Evolutionary conservation across 2,797 vertebrate genomes (phyloP).

Genomic region (Uromys caudimaculatus): DNA sequence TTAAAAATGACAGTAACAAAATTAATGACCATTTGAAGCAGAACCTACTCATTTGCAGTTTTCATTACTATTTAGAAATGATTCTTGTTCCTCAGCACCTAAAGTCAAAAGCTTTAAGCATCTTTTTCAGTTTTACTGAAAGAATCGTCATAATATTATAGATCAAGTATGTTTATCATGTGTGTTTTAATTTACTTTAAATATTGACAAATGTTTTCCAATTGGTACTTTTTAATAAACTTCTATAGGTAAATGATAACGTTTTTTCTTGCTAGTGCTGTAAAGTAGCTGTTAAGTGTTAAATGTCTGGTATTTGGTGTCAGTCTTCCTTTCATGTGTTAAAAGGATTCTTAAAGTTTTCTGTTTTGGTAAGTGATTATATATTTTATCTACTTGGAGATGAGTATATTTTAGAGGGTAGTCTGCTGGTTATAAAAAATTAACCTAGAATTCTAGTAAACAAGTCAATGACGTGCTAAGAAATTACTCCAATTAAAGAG

Average conservation of each 20-base stretch:
- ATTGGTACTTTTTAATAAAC: not conserved
- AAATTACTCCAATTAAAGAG: conserved; percentile 52
- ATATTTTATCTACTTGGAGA: not conserved
- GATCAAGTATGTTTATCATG: not conserved
- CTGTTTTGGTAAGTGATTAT: conserved; percentile 30
- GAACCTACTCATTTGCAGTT: not conserved
- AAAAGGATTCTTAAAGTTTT: conserved; percentile 9
- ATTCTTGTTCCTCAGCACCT: not conserved
- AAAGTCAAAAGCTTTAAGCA: conserved; percentile 55
- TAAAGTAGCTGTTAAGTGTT: conserved; percentile 6
- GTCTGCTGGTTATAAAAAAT: not conserved
- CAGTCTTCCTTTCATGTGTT: conserved; percentile 11
- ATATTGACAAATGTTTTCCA: conserved; percentile 13
- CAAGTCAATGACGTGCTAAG: conserved; percentile 46
- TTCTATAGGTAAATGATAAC: not conserved
- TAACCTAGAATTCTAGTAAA: conserved; percentile 54
- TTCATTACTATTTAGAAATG: conserved; percentile 44
- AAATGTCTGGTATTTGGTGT: conserved; percentile 13
- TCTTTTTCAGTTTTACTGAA: conserved; percentile 3
- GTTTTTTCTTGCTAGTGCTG: conserved; percentile 31
- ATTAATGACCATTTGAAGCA: conserved; percentile 17
- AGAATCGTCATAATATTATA: not conserved
- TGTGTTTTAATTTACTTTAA: conserved; percentile 7
- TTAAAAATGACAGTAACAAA: not conserved
- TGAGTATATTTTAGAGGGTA: conserved; percentile 27